These are phyloP conservation scores for Diadema setosum DNA, from an alignment of 35 echinoderm and acorn worm genomes.

Conservation along the genomic window DNA sequence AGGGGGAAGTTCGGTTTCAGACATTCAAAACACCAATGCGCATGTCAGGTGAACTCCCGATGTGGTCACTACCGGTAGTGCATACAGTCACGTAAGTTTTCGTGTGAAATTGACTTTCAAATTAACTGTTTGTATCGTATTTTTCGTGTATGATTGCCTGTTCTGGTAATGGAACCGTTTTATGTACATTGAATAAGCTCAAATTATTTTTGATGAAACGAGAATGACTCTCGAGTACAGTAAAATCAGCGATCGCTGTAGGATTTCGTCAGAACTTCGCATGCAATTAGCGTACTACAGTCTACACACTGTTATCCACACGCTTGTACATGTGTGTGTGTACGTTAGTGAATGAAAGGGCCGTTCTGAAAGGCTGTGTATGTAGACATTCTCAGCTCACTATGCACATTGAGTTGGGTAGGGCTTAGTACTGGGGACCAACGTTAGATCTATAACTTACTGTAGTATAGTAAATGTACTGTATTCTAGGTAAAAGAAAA, in stretches of 20 bases:
- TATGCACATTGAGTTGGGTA: no score
- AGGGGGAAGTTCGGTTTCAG: no score
- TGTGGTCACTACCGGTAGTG: not conserved
- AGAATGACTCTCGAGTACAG: not conserved
- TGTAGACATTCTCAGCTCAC: no score
- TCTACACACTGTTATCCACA: not conserved
- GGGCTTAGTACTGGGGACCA: no score
- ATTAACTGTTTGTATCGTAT: not conserved
- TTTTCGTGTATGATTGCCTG: not conserved
- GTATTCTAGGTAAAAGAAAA: no score
- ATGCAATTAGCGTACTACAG: not conserved
- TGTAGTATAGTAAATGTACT: no score
- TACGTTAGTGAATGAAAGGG: not conserved
- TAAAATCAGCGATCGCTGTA: no score
- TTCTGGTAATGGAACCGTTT: not conserved
- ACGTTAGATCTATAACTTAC: no score
- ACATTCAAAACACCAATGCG: no score
- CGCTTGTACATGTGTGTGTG: not conserved
- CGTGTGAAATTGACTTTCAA: not conserved
- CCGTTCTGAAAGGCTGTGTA: not conserved
- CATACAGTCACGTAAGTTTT: not conserved
- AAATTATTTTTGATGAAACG: not conserved
- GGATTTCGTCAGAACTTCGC: not conserved
- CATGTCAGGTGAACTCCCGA: not conserved
- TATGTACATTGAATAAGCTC: not conserved